Percentiles rank a stretch among this genome's conserved stretches.
These are phyloP conservation scores for Hippocampus mohnikei DNA, from an alignment of 2,113 vertebrate species.

Conservation along the genomic window DNA sequence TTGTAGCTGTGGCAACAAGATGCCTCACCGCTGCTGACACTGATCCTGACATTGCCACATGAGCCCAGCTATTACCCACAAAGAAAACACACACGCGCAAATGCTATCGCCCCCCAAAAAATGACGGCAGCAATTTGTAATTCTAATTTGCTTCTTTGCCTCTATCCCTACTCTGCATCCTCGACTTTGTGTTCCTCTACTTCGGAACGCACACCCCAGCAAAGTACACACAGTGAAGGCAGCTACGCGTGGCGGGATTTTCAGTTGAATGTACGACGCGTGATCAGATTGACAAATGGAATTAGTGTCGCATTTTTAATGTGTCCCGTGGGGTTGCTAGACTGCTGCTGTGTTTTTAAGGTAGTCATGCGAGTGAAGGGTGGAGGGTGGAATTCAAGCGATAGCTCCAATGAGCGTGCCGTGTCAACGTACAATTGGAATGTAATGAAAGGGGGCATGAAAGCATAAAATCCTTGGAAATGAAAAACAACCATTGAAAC, in stretches of 20 bases:
- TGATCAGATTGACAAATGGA: constrained; percentile 4
- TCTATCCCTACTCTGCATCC: too few species aligned
- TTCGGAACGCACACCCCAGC: background rate
- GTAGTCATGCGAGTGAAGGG: background rate
- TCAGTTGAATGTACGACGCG: background rate
- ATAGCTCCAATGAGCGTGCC: background rate
- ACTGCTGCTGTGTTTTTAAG: constrained; percentile 6
- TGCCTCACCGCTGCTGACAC: constrained; percentile 19
- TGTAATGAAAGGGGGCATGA: background rate
- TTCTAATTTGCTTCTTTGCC: constrained; percentile 4
- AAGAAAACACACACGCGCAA: constrained; percentile 2
- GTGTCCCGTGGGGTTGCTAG: background rate
- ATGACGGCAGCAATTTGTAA: background rate
- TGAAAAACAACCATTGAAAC: background rate
- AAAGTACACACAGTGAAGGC: background rate
- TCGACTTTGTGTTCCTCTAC: background rate
- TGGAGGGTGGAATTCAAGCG: background rate
- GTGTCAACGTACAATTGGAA: background rate
- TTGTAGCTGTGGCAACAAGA: constrained; percentile 5
- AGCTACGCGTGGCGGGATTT: background rate
- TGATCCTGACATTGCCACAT: constrained; percentile 22
- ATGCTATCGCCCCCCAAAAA: background rate
- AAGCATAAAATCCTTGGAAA: background rate
- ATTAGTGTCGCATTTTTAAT: constrained; percentile 14
- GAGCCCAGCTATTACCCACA: constrained; percentile 2